Evolutionary conservation across 2,797 vertebrate species (phyloP).

Genomic region (Helarctos malayanus): DNA sequence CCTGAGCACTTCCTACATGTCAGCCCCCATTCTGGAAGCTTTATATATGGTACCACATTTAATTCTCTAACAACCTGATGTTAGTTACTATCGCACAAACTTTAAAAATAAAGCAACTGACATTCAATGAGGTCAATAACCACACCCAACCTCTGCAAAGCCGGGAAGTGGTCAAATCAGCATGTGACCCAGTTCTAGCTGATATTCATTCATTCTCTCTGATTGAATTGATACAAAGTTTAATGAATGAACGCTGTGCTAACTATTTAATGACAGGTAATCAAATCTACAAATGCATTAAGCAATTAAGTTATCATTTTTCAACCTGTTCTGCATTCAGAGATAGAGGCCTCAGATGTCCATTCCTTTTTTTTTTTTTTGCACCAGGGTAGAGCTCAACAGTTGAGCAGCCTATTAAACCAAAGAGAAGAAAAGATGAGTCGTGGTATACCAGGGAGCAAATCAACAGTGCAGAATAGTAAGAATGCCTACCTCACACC

Average conservation of each 20-base stretch:
- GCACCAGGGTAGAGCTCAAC: neutral
- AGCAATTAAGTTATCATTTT: neutral
- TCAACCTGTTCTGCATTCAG: neutral
- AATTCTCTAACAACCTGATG: neutral
- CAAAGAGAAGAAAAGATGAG: neutral
- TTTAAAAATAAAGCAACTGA: neutral
- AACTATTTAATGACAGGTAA: neutral
- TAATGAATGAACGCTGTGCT: neutral
- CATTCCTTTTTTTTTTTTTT: neutral
- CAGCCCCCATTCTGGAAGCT: neutral
- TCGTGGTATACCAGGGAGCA: neutral
- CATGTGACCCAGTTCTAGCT: neutral
- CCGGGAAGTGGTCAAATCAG: neutral
- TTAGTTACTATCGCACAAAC: neutral
- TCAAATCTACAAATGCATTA: neutral
- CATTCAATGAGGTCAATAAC: neutral
- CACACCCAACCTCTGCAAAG: neutral
- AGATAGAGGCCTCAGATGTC: neutral
- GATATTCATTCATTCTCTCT: neutral
- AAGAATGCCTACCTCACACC: rapidly evolving
- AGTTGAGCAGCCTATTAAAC: neutral
- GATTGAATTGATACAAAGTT: neutral
- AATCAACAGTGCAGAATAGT: neutral
- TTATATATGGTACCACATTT: neutral
- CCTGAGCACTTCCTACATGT: neutral